Conservation (phyloP, 2,888 invertebrate species). For the Chymomyza caudatula region DNA sequence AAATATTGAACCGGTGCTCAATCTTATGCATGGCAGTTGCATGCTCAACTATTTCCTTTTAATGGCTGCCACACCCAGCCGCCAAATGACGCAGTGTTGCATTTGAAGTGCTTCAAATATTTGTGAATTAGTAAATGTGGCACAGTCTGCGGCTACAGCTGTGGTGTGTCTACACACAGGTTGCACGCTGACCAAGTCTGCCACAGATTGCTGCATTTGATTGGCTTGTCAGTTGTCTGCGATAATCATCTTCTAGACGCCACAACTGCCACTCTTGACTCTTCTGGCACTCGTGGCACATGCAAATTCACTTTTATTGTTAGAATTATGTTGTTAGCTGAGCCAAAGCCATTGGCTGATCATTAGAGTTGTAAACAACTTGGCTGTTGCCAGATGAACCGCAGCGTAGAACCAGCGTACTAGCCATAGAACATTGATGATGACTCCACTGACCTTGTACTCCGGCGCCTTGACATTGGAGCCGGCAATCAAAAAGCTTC, state of each 20-base stretch:
- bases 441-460: conserved; percentile 43
- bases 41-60: neutral
- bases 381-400: conserved; percentile 5
- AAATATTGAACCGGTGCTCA: conserved; percentile 26
- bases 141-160: neutral
- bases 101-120: no score
- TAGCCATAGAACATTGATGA: conserved; percentile 7
- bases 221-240: conserved; percentile 33
- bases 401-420: conserved; percentile 6
- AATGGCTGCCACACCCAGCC: neutral
- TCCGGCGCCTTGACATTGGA: conserved; percentile 37
- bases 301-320: conserved; percentile 25
- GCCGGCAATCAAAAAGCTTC: conserved; percentile 18
- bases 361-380: neutral
- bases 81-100: no score
- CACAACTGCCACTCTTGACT: neutral
- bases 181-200: no score
- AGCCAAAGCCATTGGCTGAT: neutral
- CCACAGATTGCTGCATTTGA: neutral
- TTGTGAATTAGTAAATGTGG: no score
- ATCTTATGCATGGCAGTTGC: conserved; percentile 25
- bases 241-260: conserved; percentile 44
- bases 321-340: neutral
- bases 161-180: no score
- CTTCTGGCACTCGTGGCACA: neutral